Percentiles rank a stretch among this genome's conserved stretches.
Evolutionary conservation across 2,888 invertebrate species (phyloP).

Genomic region (Tiliacea aurago): DNA sequence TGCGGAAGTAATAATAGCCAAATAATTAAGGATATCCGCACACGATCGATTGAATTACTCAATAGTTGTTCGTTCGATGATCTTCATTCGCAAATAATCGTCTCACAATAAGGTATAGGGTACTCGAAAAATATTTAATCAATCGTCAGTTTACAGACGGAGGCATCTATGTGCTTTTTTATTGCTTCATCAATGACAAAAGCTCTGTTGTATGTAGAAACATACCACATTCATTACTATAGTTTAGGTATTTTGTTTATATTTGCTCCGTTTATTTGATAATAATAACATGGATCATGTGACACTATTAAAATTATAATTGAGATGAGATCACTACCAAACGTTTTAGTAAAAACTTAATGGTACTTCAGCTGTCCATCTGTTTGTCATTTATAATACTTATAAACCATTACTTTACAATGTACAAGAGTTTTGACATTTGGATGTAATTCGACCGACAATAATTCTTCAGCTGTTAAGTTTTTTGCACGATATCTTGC

Average conservation of each 20-base stretch:
- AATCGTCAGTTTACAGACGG: not conserved
- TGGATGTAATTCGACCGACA: constrained; percentile 24
- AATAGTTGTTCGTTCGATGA: constrained; percentile 10
- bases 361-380: constrained; percentile 38
- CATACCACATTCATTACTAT: not conserved
- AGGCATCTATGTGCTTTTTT: not conserved
- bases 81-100: constrained; percentile 9
- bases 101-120: not conserved
- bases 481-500: constrained; percentile 24
- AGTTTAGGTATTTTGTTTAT: not conserved
- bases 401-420: constrained; percentile 18
- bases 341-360: constrained; percentile 17
- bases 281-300: constrained; percentile 29
- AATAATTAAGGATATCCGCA: constrained; percentile 41
- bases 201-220: not conserved
- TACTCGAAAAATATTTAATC: not conserved
- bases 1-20: constrained; percentile 24
- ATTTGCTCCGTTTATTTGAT: constrained; percentile 9
- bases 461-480: constrained; percentile 11
- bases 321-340: constrained; percentile 54
- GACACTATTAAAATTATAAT: constrained; percentile 46
- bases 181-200: not conserved
- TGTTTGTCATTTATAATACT: constrained; percentile 49
- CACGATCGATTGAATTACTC: constrained; percentile 2
- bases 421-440: constrained; percentile 32